phyloP scores from a whole-genome alignment of 2,797 vertebrate species.

The Gobio occitaniae region DNA sequence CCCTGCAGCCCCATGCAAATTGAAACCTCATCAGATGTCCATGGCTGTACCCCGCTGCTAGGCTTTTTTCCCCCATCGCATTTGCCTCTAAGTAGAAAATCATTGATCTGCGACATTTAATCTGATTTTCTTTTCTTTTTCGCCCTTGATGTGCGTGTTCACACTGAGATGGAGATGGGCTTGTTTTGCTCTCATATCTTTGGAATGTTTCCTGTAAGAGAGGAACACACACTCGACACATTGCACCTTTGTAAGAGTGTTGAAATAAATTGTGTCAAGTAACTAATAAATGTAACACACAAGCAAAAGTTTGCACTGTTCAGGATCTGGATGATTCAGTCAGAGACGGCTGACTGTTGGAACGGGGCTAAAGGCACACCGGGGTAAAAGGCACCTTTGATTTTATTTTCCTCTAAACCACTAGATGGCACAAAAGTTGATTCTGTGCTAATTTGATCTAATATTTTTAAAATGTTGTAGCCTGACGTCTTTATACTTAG shows the following conservation, averaged over 20 bases:
- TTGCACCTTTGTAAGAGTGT: not conserved
- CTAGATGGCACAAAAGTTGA: too few relatives aligned
- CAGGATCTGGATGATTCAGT: not conserved
- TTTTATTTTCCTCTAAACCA: too few relatives aligned
- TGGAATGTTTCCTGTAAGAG: not conserved
- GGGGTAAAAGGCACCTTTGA: too few relatives aligned
- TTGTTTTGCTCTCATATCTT: not conserved
- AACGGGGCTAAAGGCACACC: not conserved
- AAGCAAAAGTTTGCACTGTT: not conserved
- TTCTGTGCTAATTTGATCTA: too few relatives aligned
- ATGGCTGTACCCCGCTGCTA: slow-evolving; percentile 51
- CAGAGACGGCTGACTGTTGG: not conserved
- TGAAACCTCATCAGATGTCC: slow-evolving; percentile 66
- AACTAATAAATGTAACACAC: not conserved
- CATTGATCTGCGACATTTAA: slow-evolving; percentile 68
- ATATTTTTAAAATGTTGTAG: too few relatives aligned
- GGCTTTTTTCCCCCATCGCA: slow-evolving; percentile 22
- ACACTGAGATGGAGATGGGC: not conserved
- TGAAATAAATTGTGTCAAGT: not conserved
- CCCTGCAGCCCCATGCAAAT: slow-evolving; percentile 42
- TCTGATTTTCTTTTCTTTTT: slow-evolving; percentile 61
- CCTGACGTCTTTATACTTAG: too few relatives aligned
- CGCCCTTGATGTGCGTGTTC: slow-evolving; percentile 7
- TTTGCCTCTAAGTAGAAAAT: slow-evolving; percentile 66
- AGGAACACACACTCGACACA: not conserved